These are phyloP conservation scores for Cephus spinipes DNA, from an alignment of 2,888 invertebrate species.

Conservation along the genomic window DNA sequence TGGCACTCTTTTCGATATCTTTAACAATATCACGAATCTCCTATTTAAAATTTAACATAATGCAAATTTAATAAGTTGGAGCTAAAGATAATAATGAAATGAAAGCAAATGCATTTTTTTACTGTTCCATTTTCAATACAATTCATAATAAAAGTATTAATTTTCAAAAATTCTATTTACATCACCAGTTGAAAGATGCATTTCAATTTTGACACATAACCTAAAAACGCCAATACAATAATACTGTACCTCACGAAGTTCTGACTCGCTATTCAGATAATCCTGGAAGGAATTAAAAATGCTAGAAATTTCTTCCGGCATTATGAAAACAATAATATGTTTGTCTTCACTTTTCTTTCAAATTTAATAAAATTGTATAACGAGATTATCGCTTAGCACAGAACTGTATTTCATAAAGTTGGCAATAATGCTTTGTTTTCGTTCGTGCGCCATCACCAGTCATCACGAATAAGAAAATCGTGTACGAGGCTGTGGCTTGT, in stretches of 20 bases:
- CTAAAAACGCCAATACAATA: constrained; percentile 2
- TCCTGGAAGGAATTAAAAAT: constrained; percentile 84
- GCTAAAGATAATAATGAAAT: constrained; percentile 20
- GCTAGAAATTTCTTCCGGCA: constrained; percentile 69
- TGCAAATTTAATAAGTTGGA: background rate
- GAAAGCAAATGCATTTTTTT: background rate
- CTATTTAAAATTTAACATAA: constrained; percentile 57
- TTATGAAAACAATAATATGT: constrained; percentile 39
- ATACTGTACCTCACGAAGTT: constrained; percentile 78
- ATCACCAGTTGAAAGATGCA: background rate
- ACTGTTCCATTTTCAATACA: too few species aligned
- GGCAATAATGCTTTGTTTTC: background rate
- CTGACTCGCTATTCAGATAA: constrained; percentile 82
- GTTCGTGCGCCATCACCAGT: background rate
- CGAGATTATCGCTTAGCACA: background rate
- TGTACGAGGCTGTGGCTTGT: background rate
- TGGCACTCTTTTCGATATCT: constrained; percentile 81
- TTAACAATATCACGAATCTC: constrained; percentile 77
- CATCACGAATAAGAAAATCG: background rate
- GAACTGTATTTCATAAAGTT: background rate
- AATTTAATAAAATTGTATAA: background rate
- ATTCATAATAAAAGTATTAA: constrained; percentile 15
- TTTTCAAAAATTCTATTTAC: constrained; percentile 14
- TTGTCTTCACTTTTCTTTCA: background rate
- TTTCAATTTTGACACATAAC: background rate